These are phyloP conservation scores for Syngnathus typhle DNA, from an alignment of 2,113 vertebrate species.

Conservation along the genomic window DNA sequence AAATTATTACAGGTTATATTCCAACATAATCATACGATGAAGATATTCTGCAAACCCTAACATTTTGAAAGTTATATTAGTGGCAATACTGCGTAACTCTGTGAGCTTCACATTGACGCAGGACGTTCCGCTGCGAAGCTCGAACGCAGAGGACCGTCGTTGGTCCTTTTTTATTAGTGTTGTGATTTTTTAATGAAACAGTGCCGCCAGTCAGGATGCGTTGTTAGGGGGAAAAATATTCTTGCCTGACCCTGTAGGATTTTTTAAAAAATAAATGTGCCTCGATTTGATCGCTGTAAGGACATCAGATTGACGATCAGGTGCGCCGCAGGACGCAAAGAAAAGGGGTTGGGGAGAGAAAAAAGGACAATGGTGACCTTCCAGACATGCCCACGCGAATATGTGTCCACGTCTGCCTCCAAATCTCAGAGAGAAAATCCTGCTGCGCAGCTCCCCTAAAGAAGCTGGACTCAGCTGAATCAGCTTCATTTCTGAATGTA, in stretches of 20 bases:
- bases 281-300: neutral
- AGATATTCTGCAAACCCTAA: no score
- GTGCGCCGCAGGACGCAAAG: neutral
- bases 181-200: neutral
- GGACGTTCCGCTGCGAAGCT: constrained; percentile 29
- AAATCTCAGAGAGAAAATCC: constrained; percentile 49
- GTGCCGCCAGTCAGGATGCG: neutral
- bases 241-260: neutral
- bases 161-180: constrained; percentile 9
- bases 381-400: constrained; percentile 47
- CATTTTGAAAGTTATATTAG: constrained; percentile 33
- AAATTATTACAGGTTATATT: no score
- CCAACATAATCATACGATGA: no score
- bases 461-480: constrained; percentile 18
- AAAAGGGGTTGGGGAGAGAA: neutral
- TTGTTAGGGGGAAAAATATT: neutral
- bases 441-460: constrained; percentile 40
- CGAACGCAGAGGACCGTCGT: constrained; percentile 35
- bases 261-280: neutral
- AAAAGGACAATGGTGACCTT: constrained; percentile 12
- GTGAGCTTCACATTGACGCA: constrained; percentile 24
- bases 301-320: neutral
- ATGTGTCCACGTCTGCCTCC: constrained; percentile 51
- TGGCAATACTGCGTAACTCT: neutral
- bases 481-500: constrained; percentile 43